Base-by-base conservation (phyloP, 1,140 invertebrate genomes). In the Cydia amplana region DNA sequence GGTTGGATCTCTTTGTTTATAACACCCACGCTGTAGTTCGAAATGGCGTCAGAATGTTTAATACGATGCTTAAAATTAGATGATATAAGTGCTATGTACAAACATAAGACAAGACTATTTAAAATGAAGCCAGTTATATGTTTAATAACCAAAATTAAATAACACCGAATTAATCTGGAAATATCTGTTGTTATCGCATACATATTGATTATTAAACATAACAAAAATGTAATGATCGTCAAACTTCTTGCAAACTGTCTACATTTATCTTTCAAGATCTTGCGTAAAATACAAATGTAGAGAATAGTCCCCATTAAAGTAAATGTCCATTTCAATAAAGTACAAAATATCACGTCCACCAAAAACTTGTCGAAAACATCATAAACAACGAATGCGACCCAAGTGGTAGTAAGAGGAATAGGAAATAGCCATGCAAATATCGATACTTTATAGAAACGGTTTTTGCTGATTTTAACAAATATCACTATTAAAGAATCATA, bases 401-500 rank as follows among this genome's bases (percentile, higher is more conserved):
- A 86, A 23, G 75, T 67, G 3, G 73, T 75, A 74, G 77, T 85
- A 4, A 92, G 74, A 2, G 87, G 87, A 9, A 88, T 36, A 0
- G 90, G 90, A 60, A 88, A 43, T 18, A 89, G 70, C 90, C 90
- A 92, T 1, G 87, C 81, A 64, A 81, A 89, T 32, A 73, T 78
- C 23, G 85, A 74, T 40, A 87, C 82, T 81, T 78, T 86, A 25
- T 82, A 82, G n/a, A 92, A 83, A 72, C 77, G 86, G 51, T 81
- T 80, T 67, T 83, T 80, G 32, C 80, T 89, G 75, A 88, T 83
- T 77, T 86, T 88, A 7, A 92, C 85, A 73, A 92, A 77, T 0
- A 92, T 85, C 76, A 89, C 84, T 74, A 92, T 87, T 73, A 92
- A 78, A 75, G 84, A 88, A 72, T 92, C 85, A 70, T 91, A 90